phyloP scores from a whole-genome alignment of 2,113 vertebrate species.

The Aegotheles bennettii region DNA sequence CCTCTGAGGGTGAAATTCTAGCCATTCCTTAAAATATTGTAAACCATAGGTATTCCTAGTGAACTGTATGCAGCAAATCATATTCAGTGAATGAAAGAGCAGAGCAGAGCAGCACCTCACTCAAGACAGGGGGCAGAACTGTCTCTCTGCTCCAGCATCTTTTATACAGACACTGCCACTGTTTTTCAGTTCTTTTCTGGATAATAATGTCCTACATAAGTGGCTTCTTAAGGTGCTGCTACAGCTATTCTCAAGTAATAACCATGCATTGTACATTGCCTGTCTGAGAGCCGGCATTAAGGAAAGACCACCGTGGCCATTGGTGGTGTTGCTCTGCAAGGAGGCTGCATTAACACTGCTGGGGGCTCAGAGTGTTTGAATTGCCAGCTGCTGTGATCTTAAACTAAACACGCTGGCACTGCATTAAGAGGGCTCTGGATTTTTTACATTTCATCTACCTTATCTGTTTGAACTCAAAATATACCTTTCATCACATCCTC shows the following conservation, averaged over 20 bases:
- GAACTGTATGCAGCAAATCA: neutral
- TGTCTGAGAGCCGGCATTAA: neutral
- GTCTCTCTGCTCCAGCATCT: neutral
- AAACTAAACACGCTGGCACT: fast-evolving
- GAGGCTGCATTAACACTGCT: neutral
- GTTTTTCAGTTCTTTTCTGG: neutral
- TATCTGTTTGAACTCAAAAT: neutral
- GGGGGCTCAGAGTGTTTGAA: neutral
- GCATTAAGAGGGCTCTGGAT: neutral
- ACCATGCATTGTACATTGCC: neutral
- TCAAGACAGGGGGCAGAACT: neutral
- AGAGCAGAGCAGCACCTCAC: neutral
- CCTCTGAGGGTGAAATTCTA: neutral
- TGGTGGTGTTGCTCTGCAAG: neutral
- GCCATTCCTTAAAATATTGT: neutral
- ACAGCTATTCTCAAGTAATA: neutral
- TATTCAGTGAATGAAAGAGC: neutral
- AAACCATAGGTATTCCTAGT: neutral
- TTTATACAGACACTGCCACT: neutral
- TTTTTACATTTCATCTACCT: neutral
- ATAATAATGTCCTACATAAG: neutral
- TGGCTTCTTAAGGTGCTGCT: neutral
- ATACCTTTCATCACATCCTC: neutral
- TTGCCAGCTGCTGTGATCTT: neutral
- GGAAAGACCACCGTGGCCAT: neutral